phyloP scores from a whole-genome alignment of 2,113 vertebrate genomes.

The Coturnix japonica region DNA sequence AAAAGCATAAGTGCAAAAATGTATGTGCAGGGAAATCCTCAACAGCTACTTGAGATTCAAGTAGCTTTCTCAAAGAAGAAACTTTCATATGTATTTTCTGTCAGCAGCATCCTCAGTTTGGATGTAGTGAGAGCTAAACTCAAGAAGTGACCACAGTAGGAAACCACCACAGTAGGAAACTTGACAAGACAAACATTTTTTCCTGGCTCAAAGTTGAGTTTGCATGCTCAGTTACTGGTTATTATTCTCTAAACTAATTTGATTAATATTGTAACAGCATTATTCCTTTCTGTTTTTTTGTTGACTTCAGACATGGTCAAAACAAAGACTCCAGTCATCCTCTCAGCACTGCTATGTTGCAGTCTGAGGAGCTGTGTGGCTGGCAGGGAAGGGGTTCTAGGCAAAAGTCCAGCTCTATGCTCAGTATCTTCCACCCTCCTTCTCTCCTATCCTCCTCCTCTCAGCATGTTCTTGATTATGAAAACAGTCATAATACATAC shows the following conservation, averaged over 20 bases:
- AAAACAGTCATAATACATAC: not conserved
- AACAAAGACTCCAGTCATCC: not conserved
- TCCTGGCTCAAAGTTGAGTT: not conserved
- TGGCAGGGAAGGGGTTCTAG: not conserved
- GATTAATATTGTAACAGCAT: not conserved
- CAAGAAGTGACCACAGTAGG: too few species aligned
- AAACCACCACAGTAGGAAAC: not conserved
- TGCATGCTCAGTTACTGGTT: not conserved
- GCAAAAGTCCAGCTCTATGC: not conserved
- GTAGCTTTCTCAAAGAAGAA: not conserved
- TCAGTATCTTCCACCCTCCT: not conserved
- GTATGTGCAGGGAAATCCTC: not conserved
- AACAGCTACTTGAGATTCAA: not conserved
- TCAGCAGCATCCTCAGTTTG: not conserved
- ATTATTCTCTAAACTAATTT: not conserved
- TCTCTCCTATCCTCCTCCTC: not conserved
- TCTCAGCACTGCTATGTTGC: not conserved
- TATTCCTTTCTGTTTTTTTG: not conserved
- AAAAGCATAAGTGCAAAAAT: not conserved
- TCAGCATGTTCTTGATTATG: not conserved
- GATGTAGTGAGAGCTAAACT: not conserved
- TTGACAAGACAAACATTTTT: not conserved
- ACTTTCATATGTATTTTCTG: not conserved
- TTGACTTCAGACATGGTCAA: not conserved
- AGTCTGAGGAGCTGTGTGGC: accelerated